Base-by-base conservation (phyloP, 2,113 vertebrate genomes). In the Lophura nycthemera region DNA sequence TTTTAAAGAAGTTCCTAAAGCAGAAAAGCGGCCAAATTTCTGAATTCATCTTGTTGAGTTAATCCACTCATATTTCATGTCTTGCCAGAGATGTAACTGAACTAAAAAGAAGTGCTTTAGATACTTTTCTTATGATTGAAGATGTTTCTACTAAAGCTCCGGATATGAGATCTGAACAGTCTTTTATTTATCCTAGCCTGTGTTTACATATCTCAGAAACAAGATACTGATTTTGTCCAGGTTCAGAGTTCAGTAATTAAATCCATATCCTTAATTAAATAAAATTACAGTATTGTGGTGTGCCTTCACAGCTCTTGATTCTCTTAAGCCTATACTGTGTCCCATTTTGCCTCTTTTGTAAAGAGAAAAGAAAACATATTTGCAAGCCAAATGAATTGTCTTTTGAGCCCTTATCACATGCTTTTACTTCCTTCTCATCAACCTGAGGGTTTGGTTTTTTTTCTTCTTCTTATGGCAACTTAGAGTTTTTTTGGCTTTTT, bases 1-100 rank as follows among this genome's bases (percentile, higher is more conserved):
- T 45, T 69, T 92, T 90, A 91, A 24, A 13, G 74, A 86, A 92
- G 32, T 81, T 93, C 57, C 83, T 66, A 73, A 92, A 91, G 86
- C 20, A 76, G 36, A 42, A 74, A 90, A 89, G 76, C 73, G 86
- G 52, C 34, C 71, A 40, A 30, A 91, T 80, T 93, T 92, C 54
- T 87, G 84, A 83, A 85, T 87, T 93, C 22, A n/a, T 87, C 45
- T 72, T 65, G 15, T 10, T 3, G 4, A 79, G 18, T 84, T 59
- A 92, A 85, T 85, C 30, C 24, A 36, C 48, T 86, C 57, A 19
- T 65, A 7, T 22, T 77, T 88, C 32, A 78, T 8, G 47, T 81
- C 69, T 16, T 89, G 64, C 60, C 80, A n/a, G 75, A 78, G 66
- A n/a, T 61, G 36, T 47, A 82, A 32, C 59, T 69, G 54, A 92